A percentile compares a stretch with the other conserved stretches of the same genome.
phyloP scores from a whole-genome alignment of 2,113 vertebrate genomes.

The Hiodon tergisus region DNA sequence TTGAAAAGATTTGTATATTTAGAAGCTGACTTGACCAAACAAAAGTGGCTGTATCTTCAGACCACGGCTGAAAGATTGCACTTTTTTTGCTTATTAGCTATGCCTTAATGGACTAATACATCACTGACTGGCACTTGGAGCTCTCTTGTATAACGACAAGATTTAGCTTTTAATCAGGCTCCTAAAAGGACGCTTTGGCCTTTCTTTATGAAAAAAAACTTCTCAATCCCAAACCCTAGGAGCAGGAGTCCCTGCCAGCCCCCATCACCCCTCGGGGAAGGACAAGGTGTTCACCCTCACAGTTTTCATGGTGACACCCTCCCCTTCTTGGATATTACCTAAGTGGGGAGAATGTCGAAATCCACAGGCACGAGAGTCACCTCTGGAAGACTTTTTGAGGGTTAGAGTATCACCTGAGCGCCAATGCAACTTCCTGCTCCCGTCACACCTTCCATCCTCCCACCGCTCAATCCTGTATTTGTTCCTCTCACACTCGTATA shows the following conservation, averaged over 20 bases:
- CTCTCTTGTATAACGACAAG: background rate
- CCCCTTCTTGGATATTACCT: no score
- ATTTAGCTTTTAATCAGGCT: background rate
- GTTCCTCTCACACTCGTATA: no score
- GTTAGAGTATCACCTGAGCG: no score
- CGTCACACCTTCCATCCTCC: no score
- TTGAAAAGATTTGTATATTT: no score
- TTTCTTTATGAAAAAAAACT: conserved; percentile 2
- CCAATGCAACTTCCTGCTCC: no score
- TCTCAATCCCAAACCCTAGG: background rate
- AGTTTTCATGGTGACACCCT: background rate
- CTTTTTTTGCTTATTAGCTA: background rate
- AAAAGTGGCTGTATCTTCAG: no score
- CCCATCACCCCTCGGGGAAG: conserved; percentile 6
- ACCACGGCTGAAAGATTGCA: no score
- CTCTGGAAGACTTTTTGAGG: no score
- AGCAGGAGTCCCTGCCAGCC: background rate
- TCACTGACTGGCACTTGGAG: background rate
- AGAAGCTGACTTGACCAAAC: no score
- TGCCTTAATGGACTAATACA: background rate
- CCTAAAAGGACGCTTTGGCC: conserved; percentile 6
- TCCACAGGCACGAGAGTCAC: background rate
- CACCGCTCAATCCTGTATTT: no score
- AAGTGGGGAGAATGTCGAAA: no score
- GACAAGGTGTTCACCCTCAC: background rate